phyloP scores from a whole-genome alignment of 1,140 invertebrate genomes.

The Pseudomyrmex gracilis region DNA sequence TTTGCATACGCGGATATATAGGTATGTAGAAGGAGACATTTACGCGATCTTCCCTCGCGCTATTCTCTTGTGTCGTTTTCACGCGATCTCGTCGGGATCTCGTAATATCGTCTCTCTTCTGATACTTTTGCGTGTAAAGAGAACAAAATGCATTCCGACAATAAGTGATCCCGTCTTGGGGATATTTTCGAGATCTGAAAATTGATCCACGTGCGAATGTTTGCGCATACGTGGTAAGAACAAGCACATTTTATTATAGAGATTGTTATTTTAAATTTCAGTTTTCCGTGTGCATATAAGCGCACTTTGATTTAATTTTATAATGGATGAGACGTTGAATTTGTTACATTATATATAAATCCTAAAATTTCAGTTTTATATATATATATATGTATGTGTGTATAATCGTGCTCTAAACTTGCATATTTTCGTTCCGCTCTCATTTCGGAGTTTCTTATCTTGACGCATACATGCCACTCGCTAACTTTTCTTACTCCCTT shows the following conservation, averaged over 20 bases:
- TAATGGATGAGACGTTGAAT: neutral
- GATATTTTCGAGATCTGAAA: constrained; percentile 23
- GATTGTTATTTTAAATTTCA: too few relatives aligned
- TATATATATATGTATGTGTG: neutral
- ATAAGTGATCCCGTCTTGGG: neutral
- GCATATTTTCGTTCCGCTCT: neutral
- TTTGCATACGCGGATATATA: constrained; percentile 32
- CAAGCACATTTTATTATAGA: constrained; percentile 4
- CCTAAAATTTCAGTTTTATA: neutral
- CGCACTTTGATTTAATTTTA: neutral
- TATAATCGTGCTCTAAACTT: neutral
- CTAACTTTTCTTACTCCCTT: neutral
- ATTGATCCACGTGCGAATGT: constrained; percentile 1
- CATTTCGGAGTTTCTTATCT: neutral
- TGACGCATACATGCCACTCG: neutral
- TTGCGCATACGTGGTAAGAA: neutral
- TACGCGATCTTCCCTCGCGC: too few relatives aligned
- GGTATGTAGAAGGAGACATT: neutral
- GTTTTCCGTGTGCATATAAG: neutral
- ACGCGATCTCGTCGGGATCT: neutral
- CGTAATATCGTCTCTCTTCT: constrained; percentile 1
- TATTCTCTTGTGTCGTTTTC: too few relatives aligned
- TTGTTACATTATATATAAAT: neutral
- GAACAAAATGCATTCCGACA: neutral
- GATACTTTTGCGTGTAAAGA: neutral